phyloP scores from a whole-genome alignment of 2,113 vertebrate genomes.

The Aleadryas rufinucha region DNA sequence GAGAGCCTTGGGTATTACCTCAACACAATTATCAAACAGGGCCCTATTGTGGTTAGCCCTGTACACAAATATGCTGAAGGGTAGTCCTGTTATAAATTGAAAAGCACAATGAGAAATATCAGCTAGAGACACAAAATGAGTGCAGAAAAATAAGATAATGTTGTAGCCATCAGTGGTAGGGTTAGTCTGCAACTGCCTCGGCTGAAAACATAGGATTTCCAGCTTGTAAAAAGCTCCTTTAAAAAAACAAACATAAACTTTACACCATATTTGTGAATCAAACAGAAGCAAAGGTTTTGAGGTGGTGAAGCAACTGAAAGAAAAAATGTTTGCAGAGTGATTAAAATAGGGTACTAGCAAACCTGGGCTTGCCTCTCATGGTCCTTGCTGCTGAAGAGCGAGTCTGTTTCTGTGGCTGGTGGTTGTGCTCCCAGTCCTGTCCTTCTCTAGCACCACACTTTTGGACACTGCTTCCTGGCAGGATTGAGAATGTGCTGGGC shows the following conservation, averaged over 20 bases:
- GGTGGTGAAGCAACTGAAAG: neutral
- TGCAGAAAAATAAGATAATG: neutral
- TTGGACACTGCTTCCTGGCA: neutral
- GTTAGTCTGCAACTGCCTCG: neutral
- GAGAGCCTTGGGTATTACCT: constrained; percentile 30
- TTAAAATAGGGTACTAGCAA: neutral
- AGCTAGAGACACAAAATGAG: neutral
- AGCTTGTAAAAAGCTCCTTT: neutral
- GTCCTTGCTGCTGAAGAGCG: neutral
- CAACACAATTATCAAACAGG: neutral
- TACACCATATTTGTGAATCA: neutral
- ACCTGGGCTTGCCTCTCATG: neutral
- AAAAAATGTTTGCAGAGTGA: neutral
- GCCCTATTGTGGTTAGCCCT: neutral
- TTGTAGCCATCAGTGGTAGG: neutral
- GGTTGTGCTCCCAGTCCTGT: neutral
- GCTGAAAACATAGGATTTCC: neutral
- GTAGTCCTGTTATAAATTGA: neutral
- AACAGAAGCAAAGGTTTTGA: neutral
- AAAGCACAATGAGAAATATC: neutral
- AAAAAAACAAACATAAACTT: neutral
- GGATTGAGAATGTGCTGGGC: neutral
- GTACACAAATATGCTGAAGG: neutral
- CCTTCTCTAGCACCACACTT: neutral
- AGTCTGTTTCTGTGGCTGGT: neutral